Evolutionary conservation across 2,888 invertebrate species (phyloP).

Genomic region (Eretmocerus hayati): DNA sequence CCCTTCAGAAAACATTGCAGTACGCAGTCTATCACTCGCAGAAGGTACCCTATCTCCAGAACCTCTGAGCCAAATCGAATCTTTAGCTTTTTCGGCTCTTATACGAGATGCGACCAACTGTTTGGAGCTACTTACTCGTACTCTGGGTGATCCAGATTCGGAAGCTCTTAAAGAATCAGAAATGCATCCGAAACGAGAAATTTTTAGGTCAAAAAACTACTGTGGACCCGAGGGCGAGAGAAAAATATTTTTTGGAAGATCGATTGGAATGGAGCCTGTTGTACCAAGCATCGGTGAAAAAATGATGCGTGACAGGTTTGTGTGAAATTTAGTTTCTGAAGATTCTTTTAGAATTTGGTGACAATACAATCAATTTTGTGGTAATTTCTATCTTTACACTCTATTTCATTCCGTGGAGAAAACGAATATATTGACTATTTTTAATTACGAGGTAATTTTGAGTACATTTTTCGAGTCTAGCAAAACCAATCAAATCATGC

Average conservation of each 20-base stretch:
- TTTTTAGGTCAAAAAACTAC: not conserved
- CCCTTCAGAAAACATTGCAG: conserved; percentile 27
- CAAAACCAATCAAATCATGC: too few species aligned
- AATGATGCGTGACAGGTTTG: conserved; percentile 33
- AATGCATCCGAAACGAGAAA: not conserved
- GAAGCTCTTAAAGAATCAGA: not conserved
- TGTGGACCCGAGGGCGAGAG: conserved; percentile 1
- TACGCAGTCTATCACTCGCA: conserved; percentile 26
- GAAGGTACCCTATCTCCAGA: conserved; percentile 7
- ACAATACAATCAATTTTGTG: too few species aligned
- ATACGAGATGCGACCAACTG: conserved; percentile 28
- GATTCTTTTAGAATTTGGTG: too few species aligned
- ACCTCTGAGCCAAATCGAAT: conserved; percentile 23
- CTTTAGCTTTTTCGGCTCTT: conserved; percentile 22
- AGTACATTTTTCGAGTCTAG: too few species aligned
- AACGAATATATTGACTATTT: too few species aligned
- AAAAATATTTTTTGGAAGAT: conserved; percentile 24
- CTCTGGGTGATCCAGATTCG: not conserved
- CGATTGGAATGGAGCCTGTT: conserved; percentile 25
- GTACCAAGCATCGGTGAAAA: conserved; percentile 26
- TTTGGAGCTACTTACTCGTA: conserved; percentile 26
- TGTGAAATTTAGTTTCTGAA: too few species aligned
- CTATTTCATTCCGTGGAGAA: too few species aligned
- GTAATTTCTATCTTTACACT: too few species aligned
- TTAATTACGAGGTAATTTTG: too few species aligned